Base-by-base conservation (phyloP, 2,888 invertebrate genomes). In the Thecophora atra region DNA sequence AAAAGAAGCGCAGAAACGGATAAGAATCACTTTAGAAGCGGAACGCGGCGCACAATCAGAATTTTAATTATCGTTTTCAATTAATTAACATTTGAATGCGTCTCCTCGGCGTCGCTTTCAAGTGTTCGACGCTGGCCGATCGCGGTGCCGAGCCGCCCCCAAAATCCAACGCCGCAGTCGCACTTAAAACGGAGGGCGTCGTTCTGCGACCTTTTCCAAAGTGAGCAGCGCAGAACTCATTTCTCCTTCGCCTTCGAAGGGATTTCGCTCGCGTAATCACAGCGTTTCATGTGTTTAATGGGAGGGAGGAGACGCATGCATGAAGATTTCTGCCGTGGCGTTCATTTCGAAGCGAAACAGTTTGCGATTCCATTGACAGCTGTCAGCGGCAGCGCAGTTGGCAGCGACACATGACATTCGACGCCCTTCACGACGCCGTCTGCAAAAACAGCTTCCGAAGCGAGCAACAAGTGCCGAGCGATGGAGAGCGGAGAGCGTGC, bases 31-130 rank as follows among this genome's bases (percentile, higher is more conserved):
- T n/a, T n/a, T n/a, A n/a, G n/a, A n/a, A n/a, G n/a, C n/a, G n/a
- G n/a, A n/a, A n/a, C 54, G 54, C 19, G 21, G 11, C 54, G 54
- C 54, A 54, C 70, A 80, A 80, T 82, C 82, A 78, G 80, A 82
- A 82, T 82, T 82, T 82, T 82, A 82, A 82, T 82, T 81, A 81
- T 82, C 80, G 78, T 82, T 82, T 82, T 82, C 82, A 82, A 82
- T 82, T 82, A 82, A 81, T 78, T 78, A 81, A 37, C 11, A 37
- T 37, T 37, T 37, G 7, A 81, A 80, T 80, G 73, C 63, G 66
- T 66, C 71, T 60, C 65, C 56, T 71, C 37, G 70, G 21, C 51
- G 52, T 62, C 52, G 37, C 21, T 42, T 70, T 70, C 70, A 70
- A 70, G 70, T 70, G 70, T 51, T 58, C 44, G 37, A 62, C 13